Base-by-base conservation (phyloP, 2,113 vertebrate species). In the Heterotilapia buettikoferi region DNA sequence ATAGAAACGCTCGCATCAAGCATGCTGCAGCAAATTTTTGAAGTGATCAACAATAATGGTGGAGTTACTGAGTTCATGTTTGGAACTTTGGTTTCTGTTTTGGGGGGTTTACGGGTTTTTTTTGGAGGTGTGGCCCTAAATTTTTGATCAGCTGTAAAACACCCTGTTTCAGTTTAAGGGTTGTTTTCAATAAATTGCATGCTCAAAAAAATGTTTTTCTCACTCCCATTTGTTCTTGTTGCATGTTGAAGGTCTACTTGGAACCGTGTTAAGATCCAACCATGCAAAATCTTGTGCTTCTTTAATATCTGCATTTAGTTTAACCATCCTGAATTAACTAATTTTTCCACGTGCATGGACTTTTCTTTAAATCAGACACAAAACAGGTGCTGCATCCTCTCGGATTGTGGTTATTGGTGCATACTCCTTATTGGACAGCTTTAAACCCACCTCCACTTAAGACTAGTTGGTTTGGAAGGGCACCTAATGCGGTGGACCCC, bases 21-120 rank as follows among this genome's bases (percentile, higher is more conserved):
- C 4, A 4, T 61, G 16, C 59, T 33, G 29, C 59, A 63, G 29
- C 29, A 33, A 63, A 0, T 0, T 33, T 57, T 4, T 63, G 59
- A 63, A 19, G 59, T 33, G 2, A 36, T 63, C 9, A 63, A 63
- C 59, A 63, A 63, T 19, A 63, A 0, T 7, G 59, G 59, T 36
- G 31, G 59, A n/a, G 31, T 36, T 36, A 5, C 6, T 12, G 31
- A 36, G 31, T 63, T 63, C 31, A 63, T 63, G 16, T 63, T 33
- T 63, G 59, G 59, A 63, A 36, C 9, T 63, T 63, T 63, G 16
- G 16, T 63, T 19, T 63, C 59, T 63, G 59, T 63, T 63, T 63
- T 63, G 59, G 6, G 59, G 16, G 59, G 29, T 33, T 36, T 36
- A 11, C 2, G 2, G 1, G 57, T 1, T 1, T 1, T 1, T 36